Base-by-base conservation (phyloP, 2,113 vertebrate species). In the Rhinoderma darwinii region DNA sequence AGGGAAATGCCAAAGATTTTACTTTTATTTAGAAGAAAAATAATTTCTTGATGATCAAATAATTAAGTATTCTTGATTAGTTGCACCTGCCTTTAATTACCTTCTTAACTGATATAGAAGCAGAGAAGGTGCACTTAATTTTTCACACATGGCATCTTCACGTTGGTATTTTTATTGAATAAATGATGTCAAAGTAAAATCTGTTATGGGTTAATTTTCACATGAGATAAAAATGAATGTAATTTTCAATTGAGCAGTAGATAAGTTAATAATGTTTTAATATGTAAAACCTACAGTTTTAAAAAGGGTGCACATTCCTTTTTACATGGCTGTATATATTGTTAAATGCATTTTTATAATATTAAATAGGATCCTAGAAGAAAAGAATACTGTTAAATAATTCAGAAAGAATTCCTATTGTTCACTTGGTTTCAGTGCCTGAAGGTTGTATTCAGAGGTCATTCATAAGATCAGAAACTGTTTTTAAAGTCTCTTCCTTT, bases 401-500 rank as follows among this genome's bases (percentile, higher is more conserved):
- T 84, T 77, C 73, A 78, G 20, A 77, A 30, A 63, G n/a, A 30
- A 44, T 77, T 78, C 39, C 22, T 70, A 74, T 84, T 84, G 32
- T 84, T 84, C 44, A 41, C 44, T 66, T 66, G 27, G 73, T 75
- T 66, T 77, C 56, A 84, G 25, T 77, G 73, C 39, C 72, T 77
- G 83, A 59, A 63, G 72, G 83, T 66, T n/a, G 77, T 77, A 85
- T 85, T 27, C 41, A 77, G 39, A 85, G 54, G 84, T 66, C 84
- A 85, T 66, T 85, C 56, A 77, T 59, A 77, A 77, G 73, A 85
- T 77, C 73, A 77, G 56, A 66, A 63, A 63, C 63, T 50, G 37
- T 63, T 78, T 85, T 76, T 63, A 74, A 85, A 85, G 59, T 39
- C n/a, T 76, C 72, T 84, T 61, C 83, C 51, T 84, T 84, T 61